Conservation (phyloP, 2,888 invertebrate species). For the Rambutsinella grinnellia region DNA sequence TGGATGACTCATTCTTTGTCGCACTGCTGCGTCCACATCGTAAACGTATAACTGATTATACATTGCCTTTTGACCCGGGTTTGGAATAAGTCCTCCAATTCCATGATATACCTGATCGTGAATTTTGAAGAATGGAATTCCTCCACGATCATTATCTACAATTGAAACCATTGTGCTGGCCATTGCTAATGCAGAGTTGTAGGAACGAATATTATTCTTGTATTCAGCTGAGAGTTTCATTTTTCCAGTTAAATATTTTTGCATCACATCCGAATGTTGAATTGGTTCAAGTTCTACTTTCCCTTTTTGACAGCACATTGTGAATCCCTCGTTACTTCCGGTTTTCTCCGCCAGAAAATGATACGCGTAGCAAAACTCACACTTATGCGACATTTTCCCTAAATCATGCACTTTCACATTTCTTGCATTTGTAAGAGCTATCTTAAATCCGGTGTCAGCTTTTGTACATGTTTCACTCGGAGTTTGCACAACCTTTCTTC, state of each 20-base stretch:
- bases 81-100: constrained; percentile 16
- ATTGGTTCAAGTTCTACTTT: constrained; percentile 26
- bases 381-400: too few species aligned
- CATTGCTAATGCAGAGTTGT: constrained; percentile 51
- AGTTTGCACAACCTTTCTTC: too few species aligned
- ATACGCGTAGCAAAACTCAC: too few species aligned
- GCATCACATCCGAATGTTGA: not conserved
- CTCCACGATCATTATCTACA: constrained; percentile 8
- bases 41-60: constrained; percentile 59
- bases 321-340: too few species aligned
- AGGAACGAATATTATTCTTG: constrained; percentile 42
- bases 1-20: constrained; percentile 10
- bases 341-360: too few species aligned
- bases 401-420: too few species aligned
- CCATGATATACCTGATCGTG: constrained; percentile 62
- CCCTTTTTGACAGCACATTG: constrained; percentile 53
- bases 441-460: too few species aligned
- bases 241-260: constrained; percentile 18
- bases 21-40: constrained; percentile 38
- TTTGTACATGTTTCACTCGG: too few species aligned
- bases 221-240: constrained; percentile 3
- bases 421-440: too few species aligned
- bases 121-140: constrained; percentile 55
- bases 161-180: constrained; percentile 56
- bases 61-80: constrained; percentile 5